Percentiles rank a stretch among this genome's conserved stretches.
phyloP scores from a whole-genome alignment of 2,797 vertebrate species.

The Neopelma chrysocephalum region DNA sequence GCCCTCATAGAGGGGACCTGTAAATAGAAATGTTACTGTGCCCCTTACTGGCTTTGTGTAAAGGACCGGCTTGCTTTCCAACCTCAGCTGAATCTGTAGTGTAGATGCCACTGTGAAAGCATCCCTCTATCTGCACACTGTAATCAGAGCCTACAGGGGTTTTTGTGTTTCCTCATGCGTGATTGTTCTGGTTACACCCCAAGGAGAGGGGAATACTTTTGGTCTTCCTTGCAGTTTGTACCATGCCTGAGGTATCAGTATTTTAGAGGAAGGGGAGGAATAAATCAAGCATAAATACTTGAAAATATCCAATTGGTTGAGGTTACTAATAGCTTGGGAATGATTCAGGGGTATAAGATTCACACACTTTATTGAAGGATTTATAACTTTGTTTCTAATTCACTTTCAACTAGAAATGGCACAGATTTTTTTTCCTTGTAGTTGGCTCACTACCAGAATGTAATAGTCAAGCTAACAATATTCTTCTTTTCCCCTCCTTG shows the following conservation, averaged over 20 bases:
- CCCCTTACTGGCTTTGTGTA: not conserved
- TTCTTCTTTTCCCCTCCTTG: not conserved
- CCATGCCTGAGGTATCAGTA: not conserved
- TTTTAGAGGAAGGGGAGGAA: not conserved
- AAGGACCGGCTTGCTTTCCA: not conserved
- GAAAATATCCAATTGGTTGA: not conserved
- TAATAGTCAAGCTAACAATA: not conserved
- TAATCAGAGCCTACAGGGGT: not conserved
- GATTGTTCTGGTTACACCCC: not conserved
- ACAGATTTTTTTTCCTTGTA: not conserved
- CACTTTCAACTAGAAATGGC: not conserved
- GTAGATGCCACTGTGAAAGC: not conserved
- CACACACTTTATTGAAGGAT: not conserved
- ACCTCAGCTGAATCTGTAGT: not conserved
- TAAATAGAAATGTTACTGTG: not conserved
- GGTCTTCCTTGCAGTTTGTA: not conserved
- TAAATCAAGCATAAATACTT: not conserved
- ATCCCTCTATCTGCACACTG: not conserved
- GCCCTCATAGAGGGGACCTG: not conserved
- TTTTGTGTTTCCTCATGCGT: not conserved
- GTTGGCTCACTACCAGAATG: not conserved
- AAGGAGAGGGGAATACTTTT: not conserved
- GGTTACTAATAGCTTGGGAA: not conserved
- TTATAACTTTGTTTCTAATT: not conserved
- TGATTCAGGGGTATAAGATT: not conserved